Conservation (phyloP, 2,888 invertebrate species). For the Anticlea derivata region DNA sequence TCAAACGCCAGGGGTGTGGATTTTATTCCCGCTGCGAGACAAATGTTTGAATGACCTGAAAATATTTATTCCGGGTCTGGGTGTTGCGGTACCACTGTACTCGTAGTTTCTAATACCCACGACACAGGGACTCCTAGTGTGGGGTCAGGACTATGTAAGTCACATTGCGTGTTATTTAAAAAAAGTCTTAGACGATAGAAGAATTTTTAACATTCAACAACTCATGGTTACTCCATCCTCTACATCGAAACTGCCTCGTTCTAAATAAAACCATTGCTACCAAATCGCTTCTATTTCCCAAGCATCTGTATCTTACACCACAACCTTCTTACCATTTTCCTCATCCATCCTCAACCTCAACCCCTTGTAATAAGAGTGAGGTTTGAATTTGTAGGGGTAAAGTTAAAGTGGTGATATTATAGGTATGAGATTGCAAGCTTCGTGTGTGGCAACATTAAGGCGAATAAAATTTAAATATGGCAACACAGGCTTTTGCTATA, state of each 20-base stretch:
- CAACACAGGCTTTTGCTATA: constrained; percentile 71
- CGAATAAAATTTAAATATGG: constrained; percentile 83
- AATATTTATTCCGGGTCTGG: no score
- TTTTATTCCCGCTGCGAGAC: no score
- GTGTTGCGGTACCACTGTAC: no score
- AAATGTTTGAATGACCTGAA: no score
- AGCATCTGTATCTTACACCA: constrained; percentile 63
- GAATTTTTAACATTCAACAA: background rate
- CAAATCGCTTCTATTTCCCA: constrained; percentile 75
- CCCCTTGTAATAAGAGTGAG: constrained; percentile 32
- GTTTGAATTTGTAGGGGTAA: background rate
- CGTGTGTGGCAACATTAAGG: constrained; percentile 81
- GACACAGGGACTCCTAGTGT: no score
- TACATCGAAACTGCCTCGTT: constrained; percentile 70
- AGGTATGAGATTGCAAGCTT: constrained; percentile 77
- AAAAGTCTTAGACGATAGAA: no score
- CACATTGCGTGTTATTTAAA: no score
- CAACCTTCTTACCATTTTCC: constrained; percentile 18
- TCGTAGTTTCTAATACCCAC: no score
- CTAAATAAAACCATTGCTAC: constrained; percentile 81
- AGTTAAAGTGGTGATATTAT: constrained; percentile 51
- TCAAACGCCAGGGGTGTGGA: no score
- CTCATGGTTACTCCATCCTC: constrained; percentile 43
- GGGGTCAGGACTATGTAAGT: no score
- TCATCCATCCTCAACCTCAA: constrained; percentile 42